These are phyloP conservation scores for Sardinella longiceps DNA, from an alignment of 2,797 vertebrate genomes.

Conservation along the genomic window DNA sequence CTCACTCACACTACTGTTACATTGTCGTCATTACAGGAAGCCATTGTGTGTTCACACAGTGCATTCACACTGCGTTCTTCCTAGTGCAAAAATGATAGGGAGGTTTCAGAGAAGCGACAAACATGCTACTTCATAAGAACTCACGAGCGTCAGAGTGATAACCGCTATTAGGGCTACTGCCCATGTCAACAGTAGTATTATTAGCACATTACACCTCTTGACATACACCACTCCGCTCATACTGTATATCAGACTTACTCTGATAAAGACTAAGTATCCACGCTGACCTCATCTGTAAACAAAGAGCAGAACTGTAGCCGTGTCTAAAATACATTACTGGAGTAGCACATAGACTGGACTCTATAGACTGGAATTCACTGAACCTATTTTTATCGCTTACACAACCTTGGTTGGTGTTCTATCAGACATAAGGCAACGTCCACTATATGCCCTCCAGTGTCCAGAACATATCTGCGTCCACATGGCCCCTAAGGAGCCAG, in stretches of 20 bases:
- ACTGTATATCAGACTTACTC: not conserved
- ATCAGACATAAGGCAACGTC: not conserved
- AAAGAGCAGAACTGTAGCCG: not conserved
- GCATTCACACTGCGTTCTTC: not conserved
- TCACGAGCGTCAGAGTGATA: constrained; percentile 2
- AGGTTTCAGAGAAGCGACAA: not conserved
- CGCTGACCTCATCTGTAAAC: constrained; percentile 1
- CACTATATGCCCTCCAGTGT: not conserved
- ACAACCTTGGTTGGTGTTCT: not conserved
- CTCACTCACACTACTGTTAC: not conserved
- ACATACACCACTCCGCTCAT: constrained; percentile 13
- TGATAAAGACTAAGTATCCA: not conserved
- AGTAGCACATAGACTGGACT: too few relatives aligned
- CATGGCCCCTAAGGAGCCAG: too few relatives aligned
- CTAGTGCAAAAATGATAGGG: not conserved
- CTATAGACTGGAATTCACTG: too few relatives aligned
- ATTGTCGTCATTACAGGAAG: not conserved
- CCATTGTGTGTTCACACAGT: not conserved
- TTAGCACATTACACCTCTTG: constrained; percentile 19
- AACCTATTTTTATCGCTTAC: too few relatives aligned
- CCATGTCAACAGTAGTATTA: constrained; percentile 10
- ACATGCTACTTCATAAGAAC: not conserved
- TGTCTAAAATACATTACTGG: not conserved
- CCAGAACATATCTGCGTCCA: too few relatives aligned
- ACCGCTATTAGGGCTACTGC: not conserved